Evolutionary conservation across 2,888 invertebrate genomes (phyloP).

Genomic region (Pogonocherus hispidulus): DNA sequence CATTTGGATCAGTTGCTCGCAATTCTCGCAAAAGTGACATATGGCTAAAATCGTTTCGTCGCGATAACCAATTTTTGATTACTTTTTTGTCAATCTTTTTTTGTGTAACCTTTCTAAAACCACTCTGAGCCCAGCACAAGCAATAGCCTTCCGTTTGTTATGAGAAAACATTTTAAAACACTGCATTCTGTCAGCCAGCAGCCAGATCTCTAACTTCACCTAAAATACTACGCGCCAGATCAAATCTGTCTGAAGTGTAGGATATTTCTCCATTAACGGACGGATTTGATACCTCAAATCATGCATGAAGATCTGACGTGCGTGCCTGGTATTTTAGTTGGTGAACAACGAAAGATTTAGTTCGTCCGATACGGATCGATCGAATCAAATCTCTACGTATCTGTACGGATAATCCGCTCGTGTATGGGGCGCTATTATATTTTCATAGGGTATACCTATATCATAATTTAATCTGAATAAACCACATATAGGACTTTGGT

Average conservation of each 20-base stretch:
- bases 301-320: neutral
- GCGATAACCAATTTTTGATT: constrained; percentile 16
- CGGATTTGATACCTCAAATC: neutral
- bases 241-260: neutral
- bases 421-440: neutral
- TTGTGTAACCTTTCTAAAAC: constrained; percentile 6
- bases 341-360: no score
- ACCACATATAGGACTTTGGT: no score
- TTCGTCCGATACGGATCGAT: neutral
- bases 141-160: constrained; percentile 17
- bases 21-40: constrained; percentile 22
- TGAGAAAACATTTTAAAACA: constrained; percentile 2
- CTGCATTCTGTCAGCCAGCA: neutral
- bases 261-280: neutral
- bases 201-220: neutral
- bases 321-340: no score
- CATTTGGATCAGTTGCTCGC: constrained; percentile 13
- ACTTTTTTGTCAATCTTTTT: constrained; percentile 10
- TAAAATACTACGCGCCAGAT: neutral
- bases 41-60: constrained; percentile 11
- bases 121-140: constrained; percentile 13
- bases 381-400: neutral
- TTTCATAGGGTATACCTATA: no score
- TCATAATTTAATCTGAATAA: no score
- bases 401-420: neutral